Conservation (phyloP, 1,140 invertebrate species). For the Drosophila nigromelanica region DNA sequence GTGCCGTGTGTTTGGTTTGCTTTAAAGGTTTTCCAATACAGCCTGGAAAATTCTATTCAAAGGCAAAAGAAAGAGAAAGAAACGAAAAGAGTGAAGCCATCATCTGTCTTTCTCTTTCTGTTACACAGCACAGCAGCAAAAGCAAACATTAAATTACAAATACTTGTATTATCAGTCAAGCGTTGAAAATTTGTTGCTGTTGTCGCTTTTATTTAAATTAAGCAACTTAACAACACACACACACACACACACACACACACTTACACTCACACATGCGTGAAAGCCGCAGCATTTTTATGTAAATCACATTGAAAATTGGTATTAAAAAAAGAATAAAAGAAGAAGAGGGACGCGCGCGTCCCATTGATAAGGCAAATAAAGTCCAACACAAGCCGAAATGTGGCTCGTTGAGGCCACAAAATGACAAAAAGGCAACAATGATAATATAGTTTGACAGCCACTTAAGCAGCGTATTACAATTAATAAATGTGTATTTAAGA, state of each 20-base stretch:
- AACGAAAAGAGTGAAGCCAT: slow-evolving; percentile 35
- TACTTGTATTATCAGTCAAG: slow-evolving; percentile 69
- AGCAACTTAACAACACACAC: slow-evolving; percentile 61
- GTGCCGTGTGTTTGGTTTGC: slow-evolving; percentile 13
- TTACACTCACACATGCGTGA: slow-evolving; percentile 40
- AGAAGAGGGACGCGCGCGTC: not conserved
- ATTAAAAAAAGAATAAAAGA: slow-evolving; percentile 26
- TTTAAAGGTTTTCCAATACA: slow-evolving; percentile 59
- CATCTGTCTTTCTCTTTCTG: slow-evolving; percentile 12
- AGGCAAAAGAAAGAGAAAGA: slow-evolving; percentile 14
- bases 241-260: slow-evolving; percentile 40
- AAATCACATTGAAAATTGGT: slow-evolving; percentile 70
- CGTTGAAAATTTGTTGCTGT: slow-evolving; percentile 46
- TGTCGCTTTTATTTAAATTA: slow-evolving; percentile 73
- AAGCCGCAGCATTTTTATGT: slow-evolving; percentile 71
- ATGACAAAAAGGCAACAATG: slow-evolving; percentile 5
- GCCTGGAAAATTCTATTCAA: slow-evolving; percentile 48
- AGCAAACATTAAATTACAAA: slow-evolving; percentile 50
- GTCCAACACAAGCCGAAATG: slow-evolving; percentile 8
- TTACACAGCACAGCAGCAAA: slow-evolving; percentile 3
- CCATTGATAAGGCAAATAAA: slow-evolving; percentile 38
- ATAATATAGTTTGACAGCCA: slow-evolving; percentile 17
- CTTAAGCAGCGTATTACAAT: slow-evolving; percentile 12
- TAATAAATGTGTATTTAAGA: slow-evolving; percentile 6
- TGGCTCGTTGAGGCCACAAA: not conserved